These are phyloP conservation scores for Mirounga angustirostris DNA, from an alignment of 2,113 vertebrate species.

Conservation along the genomic window DNA sequence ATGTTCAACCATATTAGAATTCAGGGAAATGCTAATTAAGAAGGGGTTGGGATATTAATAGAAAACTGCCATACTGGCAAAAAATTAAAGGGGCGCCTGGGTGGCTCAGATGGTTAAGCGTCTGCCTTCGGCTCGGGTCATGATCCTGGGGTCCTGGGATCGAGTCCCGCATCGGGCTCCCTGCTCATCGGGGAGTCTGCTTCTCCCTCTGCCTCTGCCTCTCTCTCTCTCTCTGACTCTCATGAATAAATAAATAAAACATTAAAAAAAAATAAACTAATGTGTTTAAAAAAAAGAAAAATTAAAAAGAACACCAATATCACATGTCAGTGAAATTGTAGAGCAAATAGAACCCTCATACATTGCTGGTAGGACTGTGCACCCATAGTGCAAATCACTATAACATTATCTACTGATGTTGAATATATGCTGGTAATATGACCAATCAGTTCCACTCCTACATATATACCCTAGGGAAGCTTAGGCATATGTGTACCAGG, in stretches of 20 bases:
- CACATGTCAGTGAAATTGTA: neutral
- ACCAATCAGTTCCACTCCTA: neutral
- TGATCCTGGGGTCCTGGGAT: too few species aligned
- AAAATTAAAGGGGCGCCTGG: neutral
- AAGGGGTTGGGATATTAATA: neutral
- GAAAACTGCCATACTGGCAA: slow-evolving; percentile 12
- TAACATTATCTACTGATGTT: neutral
- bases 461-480: slow-evolving; percentile 5
- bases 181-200: too few species aligned
- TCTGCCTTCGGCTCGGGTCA: too few species aligned
- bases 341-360: neutral
- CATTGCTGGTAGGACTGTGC: neutral
- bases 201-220: too few species aligned
- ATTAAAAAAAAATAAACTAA: too few species aligned
- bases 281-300: too few species aligned
- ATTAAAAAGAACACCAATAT: neutral
- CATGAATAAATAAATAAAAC: too few species aligned
- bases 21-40: slow-evolving; percentile 47
- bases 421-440: neutral
- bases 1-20: slow-evolving; percentile 2
- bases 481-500: neutral
- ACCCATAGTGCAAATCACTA: neutral
- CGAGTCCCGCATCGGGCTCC: too few species aligned
- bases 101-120: too few species aligned
- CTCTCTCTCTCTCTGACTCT: too few species aligned